These are phyloP conservation scores for Microtus ochrogaster DNA, from an alignment of 2,113 vertebrate genomes.

Conservation along the genomic window DNA sequence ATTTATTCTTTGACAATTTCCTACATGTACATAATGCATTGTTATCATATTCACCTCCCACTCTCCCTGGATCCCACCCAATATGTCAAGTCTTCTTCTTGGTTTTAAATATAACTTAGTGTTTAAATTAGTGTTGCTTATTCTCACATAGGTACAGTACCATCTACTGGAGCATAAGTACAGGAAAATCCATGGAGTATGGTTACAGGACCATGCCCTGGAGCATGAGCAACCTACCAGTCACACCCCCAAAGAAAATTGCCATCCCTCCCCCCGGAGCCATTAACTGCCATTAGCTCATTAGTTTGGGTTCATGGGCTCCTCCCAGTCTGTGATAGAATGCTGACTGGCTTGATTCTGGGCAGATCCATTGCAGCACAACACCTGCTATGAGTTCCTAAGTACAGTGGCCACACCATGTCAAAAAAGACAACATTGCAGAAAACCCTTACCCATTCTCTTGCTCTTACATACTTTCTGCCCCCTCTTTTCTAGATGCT, in stretches of 20 bases:
- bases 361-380: not conserved
- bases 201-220: not conserved
- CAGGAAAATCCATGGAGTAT: not conserved
- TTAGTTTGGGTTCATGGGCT: no score
- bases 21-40: no score
- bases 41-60: not conserved
- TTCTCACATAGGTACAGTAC: not conserved
- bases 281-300: not conserved
- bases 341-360: not conserved
- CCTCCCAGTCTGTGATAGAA: not conserved
- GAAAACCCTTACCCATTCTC: not conserved
- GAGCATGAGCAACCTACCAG: not conserved
- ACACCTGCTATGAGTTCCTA: not conserved
- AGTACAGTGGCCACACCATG: not conserved
- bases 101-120: not conserved
- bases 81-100: not conserved
- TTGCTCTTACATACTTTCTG: not conserved
- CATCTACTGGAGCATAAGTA: not conserved
- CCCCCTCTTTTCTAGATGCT: not conserved
- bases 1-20: not conserved
- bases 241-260: not conserved
- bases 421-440: not conserved
- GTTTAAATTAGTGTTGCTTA: not conserved
- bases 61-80: not conserved
- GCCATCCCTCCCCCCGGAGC: not conserved